Base-by-base conservation (phyloP, 2,113 vertebrate genomes). In the Heterochromis multidens region DNA sequence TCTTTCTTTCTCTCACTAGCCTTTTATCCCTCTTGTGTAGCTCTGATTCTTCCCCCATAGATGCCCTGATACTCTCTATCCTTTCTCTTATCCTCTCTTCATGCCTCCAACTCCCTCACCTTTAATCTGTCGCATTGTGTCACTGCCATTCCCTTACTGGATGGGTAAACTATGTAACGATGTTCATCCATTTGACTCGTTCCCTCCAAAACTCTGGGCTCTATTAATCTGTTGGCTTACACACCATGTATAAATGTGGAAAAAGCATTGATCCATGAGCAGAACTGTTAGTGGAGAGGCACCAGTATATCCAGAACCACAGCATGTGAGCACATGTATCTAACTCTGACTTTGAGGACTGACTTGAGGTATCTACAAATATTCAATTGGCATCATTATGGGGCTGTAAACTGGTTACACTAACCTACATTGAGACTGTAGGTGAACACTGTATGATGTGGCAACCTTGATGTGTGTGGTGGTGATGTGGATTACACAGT, bases 171-270 rank as follows among this genome's bases (percentile, higher is more conserved):
- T 10, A n/a, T 40, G 43, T 83, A 54, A 31, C 52, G 46, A 9
- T n/a, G 25, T 35, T 81, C 3, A 21, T 86, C 43, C 46, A 2
- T 43, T 49, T 35, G 33, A 23, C n/a, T 86, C 2, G 4, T 58
- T 89, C 43, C 37, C 3, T 79, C 86, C 85, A 46, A 87, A 88
- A 83, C 79, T 78, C 60, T 1, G 31, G 40, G 40, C 37, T 63
- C 35, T 40, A 90, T 93, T 0, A 87, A 93, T 93, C 89, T 87
- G 91, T 89, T 85, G 85, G 46, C 40, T 60, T 63, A 11, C 79
- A 33, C 72, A 61, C 35, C 58, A 10, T 82, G 88, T 90, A 60
- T 88, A 88, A 88, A 85, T 85, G 86, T 88, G 90, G 79, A 89
- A 88, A 72, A 52, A 27, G 1, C 72, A 92, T 84, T 81, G 86